A percentile compares a stretch with the other conserved stretches of the same genome.
phyloP scores from a whole-genome alignment of 2,888 invertebrate species.

The Agonopterix arenella region DNA sequence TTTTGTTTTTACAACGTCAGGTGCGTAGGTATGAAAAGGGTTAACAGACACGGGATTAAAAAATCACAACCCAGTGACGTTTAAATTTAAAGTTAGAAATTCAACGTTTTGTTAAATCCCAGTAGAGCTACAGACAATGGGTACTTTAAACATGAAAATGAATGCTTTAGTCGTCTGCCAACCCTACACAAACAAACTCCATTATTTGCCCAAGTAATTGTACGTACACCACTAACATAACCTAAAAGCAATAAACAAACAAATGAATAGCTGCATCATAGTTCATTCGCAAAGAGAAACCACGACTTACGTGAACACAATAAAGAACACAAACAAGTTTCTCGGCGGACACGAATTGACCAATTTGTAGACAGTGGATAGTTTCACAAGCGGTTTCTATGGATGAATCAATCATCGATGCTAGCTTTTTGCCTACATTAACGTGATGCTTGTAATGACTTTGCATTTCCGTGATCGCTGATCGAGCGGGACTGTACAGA shows the following conservation, averaged over 20 bases:
- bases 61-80: too few relatives aligned
- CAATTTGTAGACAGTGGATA: conserved; percentile 55
- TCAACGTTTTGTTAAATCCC: too few relatives aligned
- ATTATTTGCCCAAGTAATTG: conserved; percentile 26
- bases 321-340: conserved; percentile 50
- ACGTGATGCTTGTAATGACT: conserved; percentile 53
- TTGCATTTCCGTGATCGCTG: conserved; percentile 37
- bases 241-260: conserved; percentile 31
- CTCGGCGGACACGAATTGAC: conserved; percentile 47
- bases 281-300: conserved; percentile 38
- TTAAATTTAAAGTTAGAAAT: too few relatives aligned
- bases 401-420: conserved; percentile 60
- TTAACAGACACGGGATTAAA: too few relatives aligned
- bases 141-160: too few relatives aligned
- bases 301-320: conserved; percentile 37
- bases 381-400: conserved; percentile 49
- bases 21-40: background rate
- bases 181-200: conserved; percentile 15
- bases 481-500: conserved; percentile 16
- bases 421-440: conserved; percentile 50
- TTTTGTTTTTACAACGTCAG: conserved; percentile 31
- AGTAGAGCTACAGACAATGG: too few relatives aligned
- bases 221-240: conserved; percentile 11
- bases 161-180: too few relatives aligned
- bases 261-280: conserved; percentile 29